Evolutionary conservation across 1,140 invertebrate genomes (phyloP).

Genomic region (Drosophila elegans): DNA sequence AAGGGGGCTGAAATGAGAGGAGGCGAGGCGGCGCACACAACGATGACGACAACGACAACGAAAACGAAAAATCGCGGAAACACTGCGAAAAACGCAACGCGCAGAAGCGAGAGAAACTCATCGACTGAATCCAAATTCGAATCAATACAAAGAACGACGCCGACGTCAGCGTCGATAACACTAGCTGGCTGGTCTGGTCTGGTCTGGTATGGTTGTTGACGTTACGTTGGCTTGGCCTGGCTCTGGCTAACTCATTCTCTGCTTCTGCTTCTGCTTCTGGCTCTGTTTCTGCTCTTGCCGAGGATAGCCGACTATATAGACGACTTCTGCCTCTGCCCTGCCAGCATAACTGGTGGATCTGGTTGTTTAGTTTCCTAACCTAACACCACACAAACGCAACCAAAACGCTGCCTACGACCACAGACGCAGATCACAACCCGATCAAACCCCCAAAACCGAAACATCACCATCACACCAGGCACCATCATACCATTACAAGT

Average conservation of each 20-base stretch:
- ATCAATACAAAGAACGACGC: slow-evolving; percentile 70
- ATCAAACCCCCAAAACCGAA: slow-evolving; percentile 45
- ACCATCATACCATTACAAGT: slow-evolving; percentile 20
- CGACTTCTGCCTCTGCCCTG: slow-evolving; percentile 1
- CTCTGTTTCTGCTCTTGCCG: too few species aligned
- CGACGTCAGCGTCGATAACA: slow-evolving; percentile 43
- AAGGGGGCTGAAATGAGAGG: slow-evolving; percentile 15
- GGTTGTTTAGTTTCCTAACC: slow-evolving; percentile 52
- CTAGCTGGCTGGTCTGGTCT: slow-evolving; percentile 21
- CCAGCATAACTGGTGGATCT: slow-evolving; percentile 33
- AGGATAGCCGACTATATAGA: too few species aligned
- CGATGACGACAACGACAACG: slow-evolving; percentile 54
- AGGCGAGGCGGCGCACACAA: slow-evolving; percentile 26
- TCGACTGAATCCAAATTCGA: slow-evolving; percentile 81
- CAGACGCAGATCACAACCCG: slow-evolving; percentile 28
- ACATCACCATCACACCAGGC: too few species aligned
- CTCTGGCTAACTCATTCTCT: slow-evolving; percentile 12
- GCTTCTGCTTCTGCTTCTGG: not conserved
- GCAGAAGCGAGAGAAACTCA: slow-evolving; percentile 84
- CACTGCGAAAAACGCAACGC: slow-evolving; percentile 82
- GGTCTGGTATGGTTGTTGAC: slow-evolving; percentile 16
- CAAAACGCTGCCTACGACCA: slow-evolving; percentile 20
- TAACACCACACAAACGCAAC: slow-evolving; percentile 22
- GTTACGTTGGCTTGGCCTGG: slow-evolving; percentile 26
- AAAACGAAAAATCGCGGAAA: slow-evolving; percentile 80